These are phyloP conservation scores for Arion vulgaris DNA, from an alignment of 1,140 invertebrate species.

Conservation along the genomic window DNA sequence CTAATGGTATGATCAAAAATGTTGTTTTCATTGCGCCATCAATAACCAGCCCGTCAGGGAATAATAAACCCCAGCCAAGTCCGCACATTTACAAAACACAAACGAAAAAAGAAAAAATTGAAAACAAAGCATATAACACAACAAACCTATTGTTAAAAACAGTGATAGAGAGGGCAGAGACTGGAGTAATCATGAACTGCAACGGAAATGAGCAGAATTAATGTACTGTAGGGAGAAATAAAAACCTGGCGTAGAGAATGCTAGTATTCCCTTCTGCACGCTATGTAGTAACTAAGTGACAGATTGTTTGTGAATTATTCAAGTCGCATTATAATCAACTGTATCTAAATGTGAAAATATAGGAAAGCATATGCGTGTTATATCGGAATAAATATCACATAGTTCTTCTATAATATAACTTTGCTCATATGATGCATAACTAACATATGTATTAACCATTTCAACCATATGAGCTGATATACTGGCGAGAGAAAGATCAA, in stretches of 20 bases:
- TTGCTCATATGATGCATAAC: too few species aligned
- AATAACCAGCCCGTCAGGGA: background rate
- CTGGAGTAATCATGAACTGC: conserved; percentile 10
- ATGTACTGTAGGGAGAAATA: background rate
- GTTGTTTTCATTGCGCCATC: conserved; percentile 8
- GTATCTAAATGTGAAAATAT: too few species aligned
- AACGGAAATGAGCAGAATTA: conserved; percentile 1
- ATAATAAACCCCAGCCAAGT: background rate
- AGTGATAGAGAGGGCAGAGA: background rate
- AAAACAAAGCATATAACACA: background rate
- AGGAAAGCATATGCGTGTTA: too few species aligned
- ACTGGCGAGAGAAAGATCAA: too few species aligned
- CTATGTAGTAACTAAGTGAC: background rate
- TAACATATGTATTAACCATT: too few species aligned
- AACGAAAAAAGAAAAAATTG: background rate
- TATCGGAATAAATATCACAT: too few species aligned
- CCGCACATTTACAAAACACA: background rate
- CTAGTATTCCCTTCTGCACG: background rate
- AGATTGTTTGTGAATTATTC: background rate
- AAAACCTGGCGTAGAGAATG: background rate
- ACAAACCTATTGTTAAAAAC: background rate
- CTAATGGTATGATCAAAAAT: background rate
- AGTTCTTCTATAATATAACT: too few species aligned
- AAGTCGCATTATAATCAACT: background rate
- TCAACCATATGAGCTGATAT: too few species aligned